Percentiles rank a stretch among this genome's conserved stretches.
Evolutionary conservation across 2,113 vertebrate genomes (phyloP).

Genomic region (Dicerorhinus sumatrensis): DNA sequence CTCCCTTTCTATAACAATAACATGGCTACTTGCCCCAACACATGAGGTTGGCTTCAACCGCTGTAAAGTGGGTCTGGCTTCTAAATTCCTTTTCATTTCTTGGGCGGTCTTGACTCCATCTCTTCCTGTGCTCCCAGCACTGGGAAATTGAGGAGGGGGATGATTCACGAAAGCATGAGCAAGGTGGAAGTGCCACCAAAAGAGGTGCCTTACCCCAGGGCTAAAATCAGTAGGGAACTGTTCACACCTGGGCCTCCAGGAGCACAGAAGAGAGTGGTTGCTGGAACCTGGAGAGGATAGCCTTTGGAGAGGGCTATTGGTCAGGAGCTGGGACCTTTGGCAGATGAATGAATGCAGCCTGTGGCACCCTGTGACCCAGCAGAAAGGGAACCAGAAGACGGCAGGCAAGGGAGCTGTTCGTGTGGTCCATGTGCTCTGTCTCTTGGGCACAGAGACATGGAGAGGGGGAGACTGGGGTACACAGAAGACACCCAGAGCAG

Average conservation of each 20-base stretch:
- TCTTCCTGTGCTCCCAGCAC: not conserved
- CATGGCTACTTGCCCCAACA: not conserved
- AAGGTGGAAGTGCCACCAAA: not conserved
- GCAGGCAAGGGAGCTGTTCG: not conserved
- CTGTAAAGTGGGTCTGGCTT: not conserved
- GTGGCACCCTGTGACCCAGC: not conserved
- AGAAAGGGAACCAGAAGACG: not conserved
- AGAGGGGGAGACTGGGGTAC: not conserved
- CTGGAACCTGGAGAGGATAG: not conserved
- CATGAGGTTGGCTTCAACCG: not conserved
- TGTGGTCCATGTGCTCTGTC: not conserved
- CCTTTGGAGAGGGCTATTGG: not conserved
- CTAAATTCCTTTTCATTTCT: not conserved
- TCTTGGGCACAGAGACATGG: not conserved
- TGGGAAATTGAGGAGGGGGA: not conserved
- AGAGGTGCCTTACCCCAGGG: too few relatives aligned
- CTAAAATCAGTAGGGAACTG: not conserved
- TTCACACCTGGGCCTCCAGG: not conserved
- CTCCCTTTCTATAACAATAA: not conserved
- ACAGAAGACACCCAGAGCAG: not conserved
- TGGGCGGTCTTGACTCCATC: not conserved
- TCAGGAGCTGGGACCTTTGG: not conserved
- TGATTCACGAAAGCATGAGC: not conserved
- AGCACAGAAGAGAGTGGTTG: not conserved
- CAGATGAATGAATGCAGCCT: too few relatives aligned